Conservation (phyloP, 2,888 invertebrate genomes). For the Megalurothrips usitatus region DNA sequence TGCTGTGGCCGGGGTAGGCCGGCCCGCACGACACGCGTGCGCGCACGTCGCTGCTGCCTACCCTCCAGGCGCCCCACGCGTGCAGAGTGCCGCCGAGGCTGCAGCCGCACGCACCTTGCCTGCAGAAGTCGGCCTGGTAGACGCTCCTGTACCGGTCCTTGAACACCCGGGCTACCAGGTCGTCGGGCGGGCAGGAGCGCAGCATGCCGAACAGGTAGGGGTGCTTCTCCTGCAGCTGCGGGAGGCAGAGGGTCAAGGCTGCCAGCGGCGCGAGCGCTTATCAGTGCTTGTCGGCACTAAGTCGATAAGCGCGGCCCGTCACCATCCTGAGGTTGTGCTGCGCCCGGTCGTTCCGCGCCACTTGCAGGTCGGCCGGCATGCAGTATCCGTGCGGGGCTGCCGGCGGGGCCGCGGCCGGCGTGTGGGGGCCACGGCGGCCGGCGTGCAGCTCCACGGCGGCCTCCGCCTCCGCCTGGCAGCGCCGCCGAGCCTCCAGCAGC, state of each 20-base stretch:
- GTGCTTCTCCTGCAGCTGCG: constrained; percentile 14
- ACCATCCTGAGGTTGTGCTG: constrained; percentile 19
- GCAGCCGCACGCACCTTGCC: background rate
- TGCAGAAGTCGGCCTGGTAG: background rate
- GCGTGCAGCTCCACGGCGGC: constrained; percentile 7
- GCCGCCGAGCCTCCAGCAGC: constrained; percentile 12
- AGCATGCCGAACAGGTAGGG: constrained; percentile 9
- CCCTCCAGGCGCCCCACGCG: too few species aligned
- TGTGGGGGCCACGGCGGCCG: background rate
- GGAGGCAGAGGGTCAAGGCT: background rate
- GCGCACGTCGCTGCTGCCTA: too few species aligned
- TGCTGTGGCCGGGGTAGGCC: too few species aligned
- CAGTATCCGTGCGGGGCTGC: constrained; percentile 5
- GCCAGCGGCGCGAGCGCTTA: too few species aligned
- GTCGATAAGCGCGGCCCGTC: background rate
- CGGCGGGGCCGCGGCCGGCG: background rate
- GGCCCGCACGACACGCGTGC: too few species aligned
- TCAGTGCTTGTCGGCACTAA: background rate
- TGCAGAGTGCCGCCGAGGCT: too few species aligned
- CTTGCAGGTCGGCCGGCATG: constrained; percentile 2
- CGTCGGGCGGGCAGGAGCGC: constrained; percentile 7
- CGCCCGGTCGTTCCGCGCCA: constrained; percentile 7
- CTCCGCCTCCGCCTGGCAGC: constrained; percentile 19
- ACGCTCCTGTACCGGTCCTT: constrained; percentile 11
- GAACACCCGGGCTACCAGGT: constrained; percentile 9